A percentile compares a stretch with the other conserved stretches of the same genome.
Evolutionary conservation across 1,140 invertebrate species (phyloP).

Genomic region (Physella acuta): DNA sequence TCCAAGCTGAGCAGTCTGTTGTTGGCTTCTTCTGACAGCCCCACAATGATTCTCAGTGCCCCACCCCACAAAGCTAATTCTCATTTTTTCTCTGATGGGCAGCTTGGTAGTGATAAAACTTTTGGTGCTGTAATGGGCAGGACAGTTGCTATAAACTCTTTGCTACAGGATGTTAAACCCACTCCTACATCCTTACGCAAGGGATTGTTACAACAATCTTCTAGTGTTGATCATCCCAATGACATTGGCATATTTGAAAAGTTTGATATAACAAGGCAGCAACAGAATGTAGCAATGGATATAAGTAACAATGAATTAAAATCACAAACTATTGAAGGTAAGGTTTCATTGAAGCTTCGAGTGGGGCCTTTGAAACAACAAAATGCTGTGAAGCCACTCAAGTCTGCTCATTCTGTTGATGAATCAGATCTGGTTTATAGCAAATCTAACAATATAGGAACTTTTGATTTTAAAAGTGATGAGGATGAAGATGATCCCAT

Average conservation of each 20-base stretch:
- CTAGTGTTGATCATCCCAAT: conserved; percentile 14
- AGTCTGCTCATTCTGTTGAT: conserved; percentile 11
- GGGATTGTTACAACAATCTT: conserved; percentile 11
- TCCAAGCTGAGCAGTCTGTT: conserved; percentile 25
- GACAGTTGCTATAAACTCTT: neutral
- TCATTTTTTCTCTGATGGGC: conserved; percentile 9
- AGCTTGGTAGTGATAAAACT: neutral
- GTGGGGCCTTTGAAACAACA: conserved; percentile 23
- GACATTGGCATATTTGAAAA: conserved; percentile 31
- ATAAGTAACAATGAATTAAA: conserved; percentile 3
- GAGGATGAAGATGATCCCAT: conserved; percentile 41
- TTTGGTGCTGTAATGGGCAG: neutral
- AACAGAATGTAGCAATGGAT: conserved; percentile 22
- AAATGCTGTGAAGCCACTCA: conserved; percentile 19
- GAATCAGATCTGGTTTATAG: conserved; percentile 1
- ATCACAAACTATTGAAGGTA: conserved; percentile 1
- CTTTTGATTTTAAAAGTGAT: conserved; percentile 51
- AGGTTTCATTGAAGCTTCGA: conserved; percentile 22
- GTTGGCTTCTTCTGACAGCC: conserved; percentile 19
- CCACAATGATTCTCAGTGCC: conserved; percentile 7
- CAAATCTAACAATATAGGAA: conserved; percentile 31
- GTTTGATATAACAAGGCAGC: conserved; percentile 25
- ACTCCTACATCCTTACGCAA: conserved; percentile 2
- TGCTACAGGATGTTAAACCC: conserved; percentile 17
- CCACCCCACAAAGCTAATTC: conserved; percentile 15